Conservation (phyloP, 2,113 vertebrate genomes). For the Pituophis catenifer region DNA sequence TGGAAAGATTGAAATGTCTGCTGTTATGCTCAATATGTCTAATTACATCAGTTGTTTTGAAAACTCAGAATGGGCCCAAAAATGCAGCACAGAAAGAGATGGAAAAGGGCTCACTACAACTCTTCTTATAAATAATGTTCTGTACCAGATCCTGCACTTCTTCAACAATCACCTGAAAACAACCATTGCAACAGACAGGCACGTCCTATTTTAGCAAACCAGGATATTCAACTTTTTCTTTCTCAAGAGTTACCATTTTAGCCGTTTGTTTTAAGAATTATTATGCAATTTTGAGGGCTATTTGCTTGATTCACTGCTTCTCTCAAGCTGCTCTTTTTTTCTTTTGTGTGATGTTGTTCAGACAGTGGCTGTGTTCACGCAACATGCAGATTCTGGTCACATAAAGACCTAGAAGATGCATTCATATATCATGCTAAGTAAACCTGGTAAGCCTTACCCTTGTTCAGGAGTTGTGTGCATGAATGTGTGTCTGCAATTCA, state of each 20-base stretch:
- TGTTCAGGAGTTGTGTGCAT: background rate
- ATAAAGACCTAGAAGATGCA: background rate
- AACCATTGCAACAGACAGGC: background rate
- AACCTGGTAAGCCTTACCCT: background rate
- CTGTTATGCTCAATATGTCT: background rate
- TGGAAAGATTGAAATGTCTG: background rate
- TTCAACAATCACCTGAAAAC: background rate
- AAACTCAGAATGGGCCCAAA: background rate
- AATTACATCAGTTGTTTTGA: accelerated
- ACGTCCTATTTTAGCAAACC: background rate
- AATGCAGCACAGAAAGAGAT: background rate
- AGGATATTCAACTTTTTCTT: background rate
- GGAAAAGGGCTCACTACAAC: background rate
- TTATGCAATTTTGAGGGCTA: background rate
- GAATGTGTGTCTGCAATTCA: background rate
- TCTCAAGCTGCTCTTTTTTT: background rate
- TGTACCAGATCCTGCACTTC: background rate
- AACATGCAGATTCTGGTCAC: background rate
- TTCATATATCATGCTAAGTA: background rate
- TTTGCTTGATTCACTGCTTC: background rate
- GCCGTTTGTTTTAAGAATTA: background rate
- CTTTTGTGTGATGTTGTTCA: background rate
- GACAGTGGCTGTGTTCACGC: background rate
- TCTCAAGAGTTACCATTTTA: background rate
- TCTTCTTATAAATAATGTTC: background rate